Conservation (phyloP, 2,113 vertebrate species). For the Crotalus horridus region DNA sequence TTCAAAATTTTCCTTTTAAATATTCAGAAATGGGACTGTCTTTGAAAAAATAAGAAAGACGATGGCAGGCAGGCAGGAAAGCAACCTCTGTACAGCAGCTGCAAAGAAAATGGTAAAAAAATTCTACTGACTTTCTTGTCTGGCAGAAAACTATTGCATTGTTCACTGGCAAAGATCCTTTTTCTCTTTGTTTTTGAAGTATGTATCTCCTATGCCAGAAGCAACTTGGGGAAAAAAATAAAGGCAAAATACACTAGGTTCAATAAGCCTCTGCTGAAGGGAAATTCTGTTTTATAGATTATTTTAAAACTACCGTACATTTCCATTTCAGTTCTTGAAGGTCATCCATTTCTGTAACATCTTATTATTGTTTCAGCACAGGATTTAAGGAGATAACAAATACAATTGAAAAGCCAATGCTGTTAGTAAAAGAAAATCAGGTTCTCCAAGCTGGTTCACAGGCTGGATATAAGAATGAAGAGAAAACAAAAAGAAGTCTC, state of each 20-base stretch:
- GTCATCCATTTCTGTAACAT: neutral
- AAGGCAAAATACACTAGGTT: conserved; percentile 2
- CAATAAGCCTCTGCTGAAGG: neutral
- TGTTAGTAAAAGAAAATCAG: neutral
- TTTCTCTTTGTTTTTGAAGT: neutral
- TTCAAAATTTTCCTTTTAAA: conserved; percentile 12
- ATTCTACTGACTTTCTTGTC: neutral
- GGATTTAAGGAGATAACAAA: neutral
- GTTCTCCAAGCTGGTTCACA: neutral
- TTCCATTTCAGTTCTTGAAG: neutral
- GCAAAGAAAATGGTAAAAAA: neutral
- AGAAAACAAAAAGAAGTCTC: neutral
- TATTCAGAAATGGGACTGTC: conserved; percentile 29
- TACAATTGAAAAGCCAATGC: neutral
- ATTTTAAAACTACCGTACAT: neutral
- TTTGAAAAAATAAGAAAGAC: neutral
- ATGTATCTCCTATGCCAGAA: conserved; percentile 5
- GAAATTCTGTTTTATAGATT: neutral
- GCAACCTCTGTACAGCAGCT: conserved; percentile 17
- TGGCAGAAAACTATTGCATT: neutral
- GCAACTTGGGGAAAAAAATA: neutral
- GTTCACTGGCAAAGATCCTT: neutral
- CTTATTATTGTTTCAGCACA: conserved; percentile 1
- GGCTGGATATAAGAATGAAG: neutral
- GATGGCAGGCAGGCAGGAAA: neutral